These are phyloP conservation scores for Hedya salicella DNA, from an alignment of 2,888 invertebrate genomes.

Conservation along the genomic window DNA sequence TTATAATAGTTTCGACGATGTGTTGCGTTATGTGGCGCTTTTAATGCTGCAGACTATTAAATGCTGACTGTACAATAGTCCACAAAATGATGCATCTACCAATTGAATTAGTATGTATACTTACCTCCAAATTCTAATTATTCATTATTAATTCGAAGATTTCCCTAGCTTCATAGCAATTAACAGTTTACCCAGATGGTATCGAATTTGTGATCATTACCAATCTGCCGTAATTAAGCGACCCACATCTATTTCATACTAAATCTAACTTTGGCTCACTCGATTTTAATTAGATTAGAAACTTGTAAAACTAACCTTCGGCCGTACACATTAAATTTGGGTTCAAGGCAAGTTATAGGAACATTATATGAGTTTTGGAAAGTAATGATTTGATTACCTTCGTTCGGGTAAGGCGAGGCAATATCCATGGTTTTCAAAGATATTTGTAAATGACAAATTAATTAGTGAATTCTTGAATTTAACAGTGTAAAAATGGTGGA, in stretches of 20 bases:
- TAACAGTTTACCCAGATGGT: not conserved
- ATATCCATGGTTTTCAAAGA: not conserved
- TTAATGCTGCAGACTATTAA: too few relatives aligned
- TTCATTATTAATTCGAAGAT: not conserved
- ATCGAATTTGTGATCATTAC: not conserved
- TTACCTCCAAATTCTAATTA: too few relatives aligned
- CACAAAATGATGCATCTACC: too few relatives aligned
- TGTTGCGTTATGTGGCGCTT: too few relatives aligned
- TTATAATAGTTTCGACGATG: too few relatives aligned
- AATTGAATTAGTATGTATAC: too few relatives aligned
- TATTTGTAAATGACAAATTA: too few relatives aligned
- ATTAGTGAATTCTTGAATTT: too few relatives aligned
- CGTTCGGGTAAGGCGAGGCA: not conserved
- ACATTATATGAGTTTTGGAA: not conserved
- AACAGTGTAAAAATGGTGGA: too few relatives aligned
- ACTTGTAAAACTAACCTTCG: not conserved
- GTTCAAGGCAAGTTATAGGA: not conserved
- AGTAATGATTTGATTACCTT: not conserved
- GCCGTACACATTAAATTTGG: not conserved
- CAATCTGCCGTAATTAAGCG: not conserved
- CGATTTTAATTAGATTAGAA: not conserved
- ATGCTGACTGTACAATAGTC: too few relatives aligned
- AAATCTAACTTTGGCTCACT: not conserved
- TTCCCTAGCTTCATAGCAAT: not conserved
- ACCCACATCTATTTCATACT: not conserved